A percentile compares a stretch with the other conserved stretches of the same genome.
Conservation (phyloP, 2,888 invertebrate genomes). For the Tricholauxania praeusta region DNA sequence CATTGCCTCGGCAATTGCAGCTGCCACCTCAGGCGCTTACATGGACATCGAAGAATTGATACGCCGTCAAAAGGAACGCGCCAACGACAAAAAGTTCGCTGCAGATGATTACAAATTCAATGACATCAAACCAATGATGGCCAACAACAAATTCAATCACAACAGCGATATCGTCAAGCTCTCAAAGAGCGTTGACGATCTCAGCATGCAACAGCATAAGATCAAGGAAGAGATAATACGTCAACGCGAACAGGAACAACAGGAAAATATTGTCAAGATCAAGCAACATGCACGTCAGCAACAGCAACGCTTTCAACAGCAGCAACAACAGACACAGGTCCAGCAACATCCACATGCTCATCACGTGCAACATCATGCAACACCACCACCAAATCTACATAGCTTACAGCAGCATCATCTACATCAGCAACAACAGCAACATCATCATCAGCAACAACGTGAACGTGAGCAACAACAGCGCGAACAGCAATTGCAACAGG, state of each 20-base stretch:
- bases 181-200: slow-evolving; percentile 62
- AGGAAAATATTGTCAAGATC: slow-evolving; percentile 63
- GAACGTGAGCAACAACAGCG: slow-evolving; percentile 43
- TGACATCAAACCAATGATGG: slow-evolving; percentile 61
- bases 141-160: slow-evolving; percentile 58
- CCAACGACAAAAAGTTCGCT: slow-evolving; percentile 56
- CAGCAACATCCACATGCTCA: slow-evolving; percentile 45
- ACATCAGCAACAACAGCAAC: slow-evolving; percentile 47
- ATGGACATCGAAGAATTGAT: slow-evolving; percentile 68
- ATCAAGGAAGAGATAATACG: slow-evolving; percentile 61
- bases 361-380: slow-evolving; percentile 43
- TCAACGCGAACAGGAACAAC: slow-evolving; percentile 62
- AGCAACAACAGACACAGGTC: slow-evolving; percentile 52
- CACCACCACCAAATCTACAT: slow-evolving; percentile 47
- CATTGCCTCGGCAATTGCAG: slow-evolving; percentile 67
- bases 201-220: slow-evolving; percentile 57
- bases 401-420: slow-evolving; percentile 48
- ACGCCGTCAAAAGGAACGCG: slow-evolving; percentile 62
- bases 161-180: slow-evolving; percentile 59
- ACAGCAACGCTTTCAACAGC: slow-evolving; percentile 60
- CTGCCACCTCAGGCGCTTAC: slow-evolving; percentile 66
- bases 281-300: slow-evolving; percentile 62
- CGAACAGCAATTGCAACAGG: slow-evolving; percentile 48
- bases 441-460: slow-evolving; percentile 47
- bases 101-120: slow-evolving; percentile 58